These are phyloP conservation scores for Caradrina kadenii DNA, from an alignment of 2,888 invertebrate species.

Conservation along the genomic window DNA sequence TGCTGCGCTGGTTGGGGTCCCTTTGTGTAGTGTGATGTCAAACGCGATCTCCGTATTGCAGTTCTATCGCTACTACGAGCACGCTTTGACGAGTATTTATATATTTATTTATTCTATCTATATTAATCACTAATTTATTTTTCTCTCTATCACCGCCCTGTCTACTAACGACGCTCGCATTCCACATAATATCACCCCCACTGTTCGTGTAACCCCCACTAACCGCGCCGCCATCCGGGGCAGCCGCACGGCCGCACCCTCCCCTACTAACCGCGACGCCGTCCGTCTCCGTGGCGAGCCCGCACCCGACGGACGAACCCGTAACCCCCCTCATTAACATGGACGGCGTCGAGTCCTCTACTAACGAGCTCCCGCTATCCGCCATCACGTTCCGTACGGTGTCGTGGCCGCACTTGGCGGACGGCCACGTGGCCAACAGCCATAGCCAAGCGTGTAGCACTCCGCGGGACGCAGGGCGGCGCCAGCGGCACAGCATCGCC, in stretches of 20 bases:
- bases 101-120: constrained; percentile 74
- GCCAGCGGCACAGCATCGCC: constrained; percentile 98
- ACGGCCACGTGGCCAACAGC: constrained; percentile 30
- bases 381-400: constrained; percentile 86
- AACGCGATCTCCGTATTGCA: constrained; percentile 62
- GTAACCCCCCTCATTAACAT: constrained; percentile 82
- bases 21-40: constrained; percentile 67
- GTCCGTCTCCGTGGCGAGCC: constrained; percentile 65
- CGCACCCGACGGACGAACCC: constrained; percentile 71
- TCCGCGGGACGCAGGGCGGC: constrained; percentile 92
- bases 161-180: constrained; percentile 78
- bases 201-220: constrained; percentile 64
- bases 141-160: constrained; percentile 79
- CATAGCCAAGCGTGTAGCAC: constrained; percentile 69
- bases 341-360: constrained; percentile 91
- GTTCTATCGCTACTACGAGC: constrained; percentile 65
- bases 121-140: constrained; percentile 76
- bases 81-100: constrained; percentile 75
- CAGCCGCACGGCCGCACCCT: constrained; percentile 50
- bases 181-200: constrained; percentile 75
- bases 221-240: constrained; percentile 52
- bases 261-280: constrained; percentile 70
- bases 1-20: constrained; percentile 67
- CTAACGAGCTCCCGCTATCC: constrained; percentile 92
- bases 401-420: constrained; percentile 69